Evolutionary conservation across 1,140 invertebrate genomes (phyloP).

Genomic region (Brachionus plicatilis): DNA sequence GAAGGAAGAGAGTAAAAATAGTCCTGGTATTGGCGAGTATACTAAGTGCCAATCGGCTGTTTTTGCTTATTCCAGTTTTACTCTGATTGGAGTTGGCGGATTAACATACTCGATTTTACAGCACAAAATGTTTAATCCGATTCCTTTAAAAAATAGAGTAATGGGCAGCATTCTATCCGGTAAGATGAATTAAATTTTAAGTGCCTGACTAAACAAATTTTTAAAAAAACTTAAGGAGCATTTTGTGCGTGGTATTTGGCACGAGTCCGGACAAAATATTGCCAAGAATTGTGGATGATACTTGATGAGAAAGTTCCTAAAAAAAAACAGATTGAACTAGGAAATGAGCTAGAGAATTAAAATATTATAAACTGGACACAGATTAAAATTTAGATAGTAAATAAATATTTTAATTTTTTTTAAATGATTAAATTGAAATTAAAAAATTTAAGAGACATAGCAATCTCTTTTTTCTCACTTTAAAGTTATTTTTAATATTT

Average conservation of each 20-base stretch:
- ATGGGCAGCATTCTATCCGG: neutral
- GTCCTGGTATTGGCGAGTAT: slow-evolving; percentile 19
- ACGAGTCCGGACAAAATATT: slow-evolving; percentile 10
- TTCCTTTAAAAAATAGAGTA: neutral
- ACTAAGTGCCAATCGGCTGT: slow-evolving; percentile 36
- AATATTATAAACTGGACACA: neutral
- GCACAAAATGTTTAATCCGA: slow-evolving; percentile 33
- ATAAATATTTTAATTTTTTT: neutral
- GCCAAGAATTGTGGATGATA: slow-evolving; percentile 19
- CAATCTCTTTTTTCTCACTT: neutral
- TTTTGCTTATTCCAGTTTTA: slow-evolving; percentile 35
- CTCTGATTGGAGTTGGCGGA: slow-evolving; percentile 5
- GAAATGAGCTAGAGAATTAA: neutral
- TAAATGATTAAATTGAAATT: neutral
- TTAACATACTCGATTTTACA: slow-evolving; percentile 7
- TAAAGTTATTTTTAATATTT: neutral
- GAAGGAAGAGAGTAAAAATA: slow-evolving; percentile 21
- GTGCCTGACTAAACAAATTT: neutral
- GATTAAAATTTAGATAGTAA: neutral
- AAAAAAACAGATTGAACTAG: neutral
- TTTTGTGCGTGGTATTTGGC: slow-evolving; percentile 38
- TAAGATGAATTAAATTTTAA: neutral
- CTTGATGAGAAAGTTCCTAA: neutral
- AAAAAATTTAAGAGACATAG: neutral
- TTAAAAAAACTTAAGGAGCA: neutral